Conservation (phyloP, 23 tunicate genomes). For the Diplosoma virens region DNA sequence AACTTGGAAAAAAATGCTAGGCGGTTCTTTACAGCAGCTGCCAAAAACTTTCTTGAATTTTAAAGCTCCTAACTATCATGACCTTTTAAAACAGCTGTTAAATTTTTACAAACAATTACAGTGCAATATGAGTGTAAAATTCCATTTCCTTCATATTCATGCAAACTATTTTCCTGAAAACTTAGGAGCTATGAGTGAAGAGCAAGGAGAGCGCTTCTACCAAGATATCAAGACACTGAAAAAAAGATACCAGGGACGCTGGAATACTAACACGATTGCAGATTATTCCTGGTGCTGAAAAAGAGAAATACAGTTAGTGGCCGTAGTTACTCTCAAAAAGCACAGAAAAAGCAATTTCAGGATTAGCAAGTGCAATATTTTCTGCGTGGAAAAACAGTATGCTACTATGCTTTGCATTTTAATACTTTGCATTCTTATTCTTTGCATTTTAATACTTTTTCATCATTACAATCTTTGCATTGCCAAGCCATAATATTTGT, state of each 20-base stretch:
- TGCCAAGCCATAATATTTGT: neutral
- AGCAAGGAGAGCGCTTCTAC: slow-evolving; percentile 29
- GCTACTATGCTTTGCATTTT: neutral
- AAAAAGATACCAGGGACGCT: slow-evolving; percentile 13
- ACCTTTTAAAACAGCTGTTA: slow-evolving; percentile 11
- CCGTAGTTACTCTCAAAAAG: slow-evolving; percentile 1
- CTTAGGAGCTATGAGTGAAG: slow-evolving; percentile 12
- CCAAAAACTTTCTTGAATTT: neutral
- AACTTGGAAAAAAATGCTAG: slow-evolving; percentile 1
- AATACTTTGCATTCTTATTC: too few relatives aligned
- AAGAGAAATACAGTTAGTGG: neutral
- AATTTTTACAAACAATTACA: slow-evolving; percentile 6
- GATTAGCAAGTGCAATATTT: slow-evolving; percentile 19
- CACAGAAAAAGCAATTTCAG: slow-evolving; percentile 24
- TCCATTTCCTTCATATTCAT: slow-evolving; percentile 25
- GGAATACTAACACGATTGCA: slow-evolving; percentile 32
- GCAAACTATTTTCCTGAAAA: slow-evolving; percentile 11
- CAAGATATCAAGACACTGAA: slow-evolving; percentile 7
- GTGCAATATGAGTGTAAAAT: slow-evolving; percentile 13
- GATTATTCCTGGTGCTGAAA: slow-evolving; percentile 8
- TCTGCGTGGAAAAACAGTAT: neutral
- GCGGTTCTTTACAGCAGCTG: slow-evolving; percentile 20
- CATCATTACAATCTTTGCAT: neutral
- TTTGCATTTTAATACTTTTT: neutral
- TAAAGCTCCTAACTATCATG: slow-evolving; percentile 3